Evolutionary conservation across 2,888 invertebrate species (phyloP).

Genomic region (Sthenelais limicola): DNA sequence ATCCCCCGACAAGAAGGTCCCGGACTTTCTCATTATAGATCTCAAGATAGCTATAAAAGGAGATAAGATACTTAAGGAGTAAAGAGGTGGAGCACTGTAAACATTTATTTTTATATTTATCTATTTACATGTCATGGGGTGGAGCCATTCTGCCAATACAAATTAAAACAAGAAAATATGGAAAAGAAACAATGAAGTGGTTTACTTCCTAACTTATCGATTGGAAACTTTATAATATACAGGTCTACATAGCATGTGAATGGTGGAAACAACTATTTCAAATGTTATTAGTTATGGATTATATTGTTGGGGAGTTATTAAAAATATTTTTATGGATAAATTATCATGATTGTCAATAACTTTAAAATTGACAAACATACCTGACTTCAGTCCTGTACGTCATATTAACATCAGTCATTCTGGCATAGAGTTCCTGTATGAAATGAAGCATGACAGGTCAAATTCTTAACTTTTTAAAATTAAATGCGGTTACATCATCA

Average conservation of each 20-base stretch:
- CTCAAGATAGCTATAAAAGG: conserved; percentile 81
- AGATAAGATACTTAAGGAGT: not conserved
- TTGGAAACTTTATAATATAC: too few species aligned
- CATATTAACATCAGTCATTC: conserved; percentile 64
- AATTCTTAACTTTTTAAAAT: not conserved
- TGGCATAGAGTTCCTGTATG: conserved; percentile 67
- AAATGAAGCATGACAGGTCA: not conserved
- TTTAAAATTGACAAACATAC: conserved; percentile 53
- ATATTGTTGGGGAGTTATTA: not conserved
- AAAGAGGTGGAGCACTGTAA: not conserved
- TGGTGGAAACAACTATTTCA: too few species aligned
- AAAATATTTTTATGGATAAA: too few species aligned
- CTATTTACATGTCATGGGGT: not conserved
- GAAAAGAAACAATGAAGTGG: not conserved
- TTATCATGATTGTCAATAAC: too few species aligned
- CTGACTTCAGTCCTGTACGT: conserved; percentile 74
- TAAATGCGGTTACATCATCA: not conserved
- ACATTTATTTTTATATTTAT: not conserved
- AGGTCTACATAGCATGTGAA: too few species aligned
- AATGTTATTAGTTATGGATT: not conserved
- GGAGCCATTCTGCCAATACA: not conserved
- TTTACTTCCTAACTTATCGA: too few species aligned
- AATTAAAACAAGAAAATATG: not conserved
- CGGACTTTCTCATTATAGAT: conserved; percentile 89
- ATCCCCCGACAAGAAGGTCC: conserved; percentile 76